Evolutionary conservation across 2,888 invertebrate species (phyloP).

Genomic region (Mactromeris polynyma): DNA sequence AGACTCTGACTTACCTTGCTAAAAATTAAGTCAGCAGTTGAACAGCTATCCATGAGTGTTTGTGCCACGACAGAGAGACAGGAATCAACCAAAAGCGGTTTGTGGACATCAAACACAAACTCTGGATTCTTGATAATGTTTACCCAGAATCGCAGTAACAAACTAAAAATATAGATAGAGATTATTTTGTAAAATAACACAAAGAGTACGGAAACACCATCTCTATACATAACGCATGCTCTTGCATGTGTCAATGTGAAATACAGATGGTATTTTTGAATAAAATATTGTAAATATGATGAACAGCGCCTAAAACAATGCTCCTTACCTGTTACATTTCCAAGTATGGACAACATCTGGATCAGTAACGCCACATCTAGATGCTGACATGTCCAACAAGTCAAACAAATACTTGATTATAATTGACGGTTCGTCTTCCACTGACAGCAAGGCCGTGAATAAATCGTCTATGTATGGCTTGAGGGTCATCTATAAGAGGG

Average conservation of each 20-base stretch:
- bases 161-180: slow-evolving; percentile 82
- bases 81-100: slow-evolving; percentile 98
- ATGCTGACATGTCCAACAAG: slow-evolving; percentile 98
- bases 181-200: too few species aligned
- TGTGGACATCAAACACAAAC: slow-evolving; percentile 99
- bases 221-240: too few species aligned
- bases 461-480: slow-evolving; percentile 99
- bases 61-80: slow-evolving; percentile 99
- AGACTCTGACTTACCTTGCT: slow-evolving; percentile 90
- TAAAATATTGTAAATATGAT: too few species aligned
- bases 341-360: slow-evolving; percentile 99
- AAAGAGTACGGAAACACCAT: too few species aligned
- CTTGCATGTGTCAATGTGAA: too few species aligned
- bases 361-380: slow-evolving; percentile 93
- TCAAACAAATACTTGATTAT: slow-evolving; percentile 99
- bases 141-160: slow-evolving; percentile 97
- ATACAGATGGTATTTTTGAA: too few species aligned
- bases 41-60: slow-evolving; percentile 99
- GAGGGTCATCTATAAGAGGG: slow-evolving; percentile 92
- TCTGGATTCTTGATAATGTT: slow-evolving; percentile 99
- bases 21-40: slow-evolving; percentile 98
- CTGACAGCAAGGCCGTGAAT: slow-evolving; percentile 94
- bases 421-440: slow-evolving; percentile 92
- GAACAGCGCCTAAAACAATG: too few species aligned
- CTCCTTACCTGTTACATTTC: slow-evolving; percentile 94